Evolutionary conservation across 2,888 invertebrate species (phyloP).

Genomic region (Ichneumoninae sp.): DNA sequence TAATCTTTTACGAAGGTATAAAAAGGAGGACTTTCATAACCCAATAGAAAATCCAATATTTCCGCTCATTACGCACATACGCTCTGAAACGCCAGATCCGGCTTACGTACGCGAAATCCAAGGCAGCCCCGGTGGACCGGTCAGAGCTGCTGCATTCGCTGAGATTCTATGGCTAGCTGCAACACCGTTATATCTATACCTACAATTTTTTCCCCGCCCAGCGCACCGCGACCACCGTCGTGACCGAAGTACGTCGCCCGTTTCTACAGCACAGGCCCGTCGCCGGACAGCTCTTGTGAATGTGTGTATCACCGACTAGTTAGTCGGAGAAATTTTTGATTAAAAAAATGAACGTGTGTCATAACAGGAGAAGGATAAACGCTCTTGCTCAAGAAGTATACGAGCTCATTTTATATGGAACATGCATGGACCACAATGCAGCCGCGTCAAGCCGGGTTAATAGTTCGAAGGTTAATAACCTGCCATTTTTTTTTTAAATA

Average conservation of each 20-base stretch:
- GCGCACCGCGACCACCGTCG: background rate
- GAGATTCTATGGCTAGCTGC: slow-evolving; percentile 36
- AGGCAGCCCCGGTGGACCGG: slow-evolving; percentile 10
- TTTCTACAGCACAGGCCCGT: slow-evolving; percentile 34
- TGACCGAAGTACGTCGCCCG: slow-evolving; percentile 27
- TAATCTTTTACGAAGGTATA: background rate
- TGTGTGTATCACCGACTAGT: slow-evolving; percentile 43
- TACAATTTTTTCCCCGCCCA: slow-evolving; percentile 2
- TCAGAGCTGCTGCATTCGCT: slow-evolving; percentile 31
- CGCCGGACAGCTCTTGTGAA: slow-evolving; percentile 44
- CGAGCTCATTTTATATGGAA: background rate
- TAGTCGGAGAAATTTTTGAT: slow-evolving; percentile 58
- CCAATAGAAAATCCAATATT: slow-evolving; percentile 4
- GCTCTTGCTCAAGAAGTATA: slow-evolving; percentile 37
- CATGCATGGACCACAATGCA: background rate
- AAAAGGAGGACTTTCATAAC: slow-evolving; percentile 11
- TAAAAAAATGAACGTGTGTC: slow-evolving; percentile 53
- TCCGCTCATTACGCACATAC: slow-evolving; percentile 5
- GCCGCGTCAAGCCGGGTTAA: background rate
- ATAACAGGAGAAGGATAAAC: slow-evolving; percentile 21
- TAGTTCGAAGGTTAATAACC: background rate
- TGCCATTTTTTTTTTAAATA: background rate
- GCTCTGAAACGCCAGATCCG: slow-evolving; percentile 26
- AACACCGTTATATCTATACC: slow-evolving; percentile 47
- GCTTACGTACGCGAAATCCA: slow-evolving; percentile 45